Evolutionary conservation across 2,888 invertebrate genomes (phyloP), one percentile per base, ranked within the genome.

Genomic region (Chloroclysta siterata): DNA sequence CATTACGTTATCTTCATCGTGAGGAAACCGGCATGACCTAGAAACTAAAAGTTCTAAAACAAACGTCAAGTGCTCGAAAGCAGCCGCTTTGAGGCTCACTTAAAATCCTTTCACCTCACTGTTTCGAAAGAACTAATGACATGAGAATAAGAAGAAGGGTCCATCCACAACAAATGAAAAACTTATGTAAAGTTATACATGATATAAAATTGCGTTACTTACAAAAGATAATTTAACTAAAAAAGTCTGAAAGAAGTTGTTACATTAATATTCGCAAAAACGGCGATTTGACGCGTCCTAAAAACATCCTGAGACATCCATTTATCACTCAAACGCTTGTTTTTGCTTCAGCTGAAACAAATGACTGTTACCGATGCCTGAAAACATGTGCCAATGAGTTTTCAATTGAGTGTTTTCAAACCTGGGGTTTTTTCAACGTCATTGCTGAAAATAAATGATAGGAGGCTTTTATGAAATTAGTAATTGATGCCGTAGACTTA

Each of bases 261-360:
- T 17, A 44, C 15, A 44, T 4, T 44, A 44, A 15, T 44, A 17
- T 46, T 46, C 44, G 6, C 8, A 6, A 44, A 44, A 8, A 14
- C 42, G 33, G n/a, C 42, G 14, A 15, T 15, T 44, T 44, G 44
- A 44, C 44, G 6, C 15, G 15, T 15, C 17, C 17, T 17, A 11
- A 39, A 36, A 39, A 8, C 36, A 11, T 39, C 8, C 36, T 11
- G 10, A 46, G 8, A 15, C 17, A 17, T 46, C 46, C 46, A 46
- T 46, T 46, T 17, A 46, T 46, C 46, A 46, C 46, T 11, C 14
- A 46, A 46, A 11, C 46, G 4, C 46, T 46, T 48, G 48, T 28
- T 48, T 47, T 48, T 48, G 46, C 28, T 48, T 48, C 48, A 47
- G 48, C 48, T 22, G 17, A 46, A 46, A 46, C 46, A 11, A 46